These are phyloP conservation scores for Chelidonichthys spinosus DNA, from an alignment of 2,797 vertebrate species.

Conservation along the genomic window DNA sequence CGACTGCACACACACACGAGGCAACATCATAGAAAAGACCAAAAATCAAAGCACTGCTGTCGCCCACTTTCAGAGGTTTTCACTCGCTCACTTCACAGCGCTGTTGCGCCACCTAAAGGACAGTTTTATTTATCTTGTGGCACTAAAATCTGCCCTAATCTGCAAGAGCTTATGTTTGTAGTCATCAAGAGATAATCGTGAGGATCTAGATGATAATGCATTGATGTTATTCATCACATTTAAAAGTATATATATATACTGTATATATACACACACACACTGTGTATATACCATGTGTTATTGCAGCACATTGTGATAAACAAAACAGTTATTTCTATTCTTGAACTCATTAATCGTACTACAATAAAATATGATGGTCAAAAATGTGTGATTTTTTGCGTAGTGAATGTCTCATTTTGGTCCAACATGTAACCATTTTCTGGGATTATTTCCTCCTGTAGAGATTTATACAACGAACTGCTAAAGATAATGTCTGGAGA, in stretches of 20 bases:
- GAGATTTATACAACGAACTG: background rate
- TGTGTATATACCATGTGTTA: background rate
- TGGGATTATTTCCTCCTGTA: background rate
- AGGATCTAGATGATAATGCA: background rate
- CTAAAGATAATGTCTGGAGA: background rate
- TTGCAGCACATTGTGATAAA: background rate
- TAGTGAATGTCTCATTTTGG: slow-evolving; percentile 1
- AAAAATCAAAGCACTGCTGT: slow-evolving; percentile 12
- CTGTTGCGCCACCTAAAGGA: background rate
- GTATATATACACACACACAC: background rate
- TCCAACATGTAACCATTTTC: background rate
- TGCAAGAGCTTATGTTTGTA: background rate
- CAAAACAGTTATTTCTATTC: background rate
- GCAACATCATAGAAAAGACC: background rate
- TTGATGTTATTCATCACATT: background rate
- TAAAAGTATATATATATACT: background rate
- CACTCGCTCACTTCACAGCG: background rate
- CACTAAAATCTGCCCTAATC: background rate
- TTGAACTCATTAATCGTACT: background rate
- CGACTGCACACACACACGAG: slow-evolving; percentile 35
- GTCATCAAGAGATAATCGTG: background rate
- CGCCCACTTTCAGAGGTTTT: background rate
- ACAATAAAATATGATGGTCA: background rate
- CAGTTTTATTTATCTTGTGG: background rate
- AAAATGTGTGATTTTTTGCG: background rate